Percentiles rank a stretch among this genome's conserved stretches.
phyloP scores from a whole-genome alignment of 1,140 invertebrate genomes.

The Sinonovacula constricta region DNA sequence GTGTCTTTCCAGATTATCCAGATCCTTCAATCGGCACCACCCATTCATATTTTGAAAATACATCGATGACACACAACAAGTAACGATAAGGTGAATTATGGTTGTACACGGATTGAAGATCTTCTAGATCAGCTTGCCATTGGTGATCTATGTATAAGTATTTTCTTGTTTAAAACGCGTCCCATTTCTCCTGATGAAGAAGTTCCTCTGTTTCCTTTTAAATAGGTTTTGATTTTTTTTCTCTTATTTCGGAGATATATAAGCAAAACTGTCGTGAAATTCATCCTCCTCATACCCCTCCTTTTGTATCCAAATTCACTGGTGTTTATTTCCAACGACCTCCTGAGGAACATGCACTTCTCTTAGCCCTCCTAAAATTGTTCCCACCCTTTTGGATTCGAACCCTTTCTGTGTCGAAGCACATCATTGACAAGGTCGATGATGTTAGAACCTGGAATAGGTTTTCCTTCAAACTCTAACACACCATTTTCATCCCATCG shows the following conservation, averaged over 20 bases:
- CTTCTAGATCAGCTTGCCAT: constrained; percentile 19
- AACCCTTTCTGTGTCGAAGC: not conserved
- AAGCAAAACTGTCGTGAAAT: not conserved
- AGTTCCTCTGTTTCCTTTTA: not conserved
- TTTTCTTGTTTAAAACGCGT: not conserved
- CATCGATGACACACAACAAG: constrained; percentile 4
- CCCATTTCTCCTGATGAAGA: not conserved
- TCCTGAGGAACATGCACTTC: constrained; percentile 1
- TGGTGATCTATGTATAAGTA: constrained; percentile 10
- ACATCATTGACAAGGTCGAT: constrained; percentile 17
- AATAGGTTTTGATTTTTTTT: not conserved
- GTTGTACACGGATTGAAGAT: not conserved
- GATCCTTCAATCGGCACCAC: not conserved
- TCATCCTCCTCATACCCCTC: not conserved
- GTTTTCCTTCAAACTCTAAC: constrained; percentile 4
- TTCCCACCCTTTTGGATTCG: not conserved
- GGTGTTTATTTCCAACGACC: not conserved
- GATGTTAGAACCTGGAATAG: not conserved
- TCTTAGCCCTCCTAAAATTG: not conserved
- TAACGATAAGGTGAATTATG: constrained; percentile 8
- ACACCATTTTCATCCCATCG: not conserved
- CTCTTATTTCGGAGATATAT: not conserved
- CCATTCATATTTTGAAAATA: not conserved
- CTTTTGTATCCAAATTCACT: not conserved
- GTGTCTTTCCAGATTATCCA: too few species aligned